A percentile compares a stretch with the other conserved stretches of the same genome.
Conservation (phyloP, 1,140 invertebrate species). For the Hylyphantes graminicola region DNA sequence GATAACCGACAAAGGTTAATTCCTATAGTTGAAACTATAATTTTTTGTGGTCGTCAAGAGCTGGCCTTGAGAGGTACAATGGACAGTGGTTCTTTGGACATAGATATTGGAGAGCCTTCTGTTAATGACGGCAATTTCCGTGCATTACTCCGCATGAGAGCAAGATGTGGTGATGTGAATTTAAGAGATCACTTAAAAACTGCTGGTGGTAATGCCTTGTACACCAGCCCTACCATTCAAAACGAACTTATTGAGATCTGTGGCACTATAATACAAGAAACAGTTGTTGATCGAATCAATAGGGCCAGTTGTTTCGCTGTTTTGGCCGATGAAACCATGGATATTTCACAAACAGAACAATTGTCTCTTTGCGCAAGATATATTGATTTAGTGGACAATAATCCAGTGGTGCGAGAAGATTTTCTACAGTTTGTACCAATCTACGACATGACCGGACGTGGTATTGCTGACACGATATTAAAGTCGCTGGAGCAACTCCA, state of each 20-base stretch:
- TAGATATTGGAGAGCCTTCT: not conserved
- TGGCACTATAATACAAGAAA: not conserved
- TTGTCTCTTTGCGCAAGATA: conserved; percentile 6
- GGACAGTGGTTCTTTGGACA: not conserved
- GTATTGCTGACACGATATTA: no score
- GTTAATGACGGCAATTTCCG: conserved; percentile 3
- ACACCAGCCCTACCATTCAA: conserved; percentile 9
- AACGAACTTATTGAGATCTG: not conserved
- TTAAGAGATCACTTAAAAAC: no score
- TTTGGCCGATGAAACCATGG: conserved; percentile 1
- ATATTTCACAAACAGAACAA: not conserved
- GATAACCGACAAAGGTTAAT: not conserved
- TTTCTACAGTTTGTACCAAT: not conserved
- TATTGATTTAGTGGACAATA: not conserved
- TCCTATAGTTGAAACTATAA: conserved; percentile 2
- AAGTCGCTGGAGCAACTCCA: no score
- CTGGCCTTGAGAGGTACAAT: not conserved
- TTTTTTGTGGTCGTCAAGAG: not conserved
- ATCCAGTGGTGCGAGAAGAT: not conserved
- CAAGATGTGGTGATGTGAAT: not conserved
- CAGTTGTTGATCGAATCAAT: not conserved
- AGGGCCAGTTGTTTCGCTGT: not conserved
- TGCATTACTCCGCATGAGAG: not conserved
- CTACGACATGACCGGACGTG: no score
- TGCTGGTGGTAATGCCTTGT: not conserved